Base-by-base conservation (phyloP, 2,113 vertebrate species). In the Dissostichus mawsoni region DNA sequence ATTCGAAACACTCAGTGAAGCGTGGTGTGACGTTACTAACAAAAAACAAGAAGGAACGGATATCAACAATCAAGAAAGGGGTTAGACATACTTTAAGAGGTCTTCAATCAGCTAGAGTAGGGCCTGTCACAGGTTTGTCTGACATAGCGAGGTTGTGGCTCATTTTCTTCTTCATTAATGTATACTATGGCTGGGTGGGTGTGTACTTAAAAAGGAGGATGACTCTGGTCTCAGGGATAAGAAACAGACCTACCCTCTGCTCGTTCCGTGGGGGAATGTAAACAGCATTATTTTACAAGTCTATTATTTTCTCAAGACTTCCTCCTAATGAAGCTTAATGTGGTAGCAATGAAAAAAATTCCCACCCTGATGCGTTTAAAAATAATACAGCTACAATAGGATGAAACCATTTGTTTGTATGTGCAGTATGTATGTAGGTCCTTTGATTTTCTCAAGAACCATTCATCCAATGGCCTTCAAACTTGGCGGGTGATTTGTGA, bases 241-340 rank as follows among this genome's bases (percentile, higher is more conserved):
- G 78, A 76, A 86, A 75, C 89, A 92, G 82, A 81, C 86, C 57
- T 55, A 52, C 56, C 67, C 76, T 71, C 11, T 4, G 8, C 53
- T 75, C 3, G 0, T 78, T 84, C 82, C 51, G 45, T 16, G 8
- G 86, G 85, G 79, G 85, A 90, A 92, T 92, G 83, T 92, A 92
- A 93, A 91, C 91, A 90, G 73, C 79, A 64, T 33, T 18, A 56
- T 80, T 88, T 89, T 79, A 88, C 44, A 58, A 66, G 78, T 76
- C 11, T 33, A 50, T 72, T 69, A 61, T 87, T 86, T 78, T 89
- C 64, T 86, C 62, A 71, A 76, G 72, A 71, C 64, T 23, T 84
- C 58, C 47, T 76, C 65, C 74, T 51, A 74, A 18, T 79, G 17
- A 74, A 62, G 47, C 72, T 29, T 64, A 87, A 71, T 57, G 23